A percentile compares a stretch with the other conserved stretches of the same genome.
Evolutionary conservation across 2,888 invertebrate species (phyloP).

Genomic region (Diloba caeruleocephala): DNA sequence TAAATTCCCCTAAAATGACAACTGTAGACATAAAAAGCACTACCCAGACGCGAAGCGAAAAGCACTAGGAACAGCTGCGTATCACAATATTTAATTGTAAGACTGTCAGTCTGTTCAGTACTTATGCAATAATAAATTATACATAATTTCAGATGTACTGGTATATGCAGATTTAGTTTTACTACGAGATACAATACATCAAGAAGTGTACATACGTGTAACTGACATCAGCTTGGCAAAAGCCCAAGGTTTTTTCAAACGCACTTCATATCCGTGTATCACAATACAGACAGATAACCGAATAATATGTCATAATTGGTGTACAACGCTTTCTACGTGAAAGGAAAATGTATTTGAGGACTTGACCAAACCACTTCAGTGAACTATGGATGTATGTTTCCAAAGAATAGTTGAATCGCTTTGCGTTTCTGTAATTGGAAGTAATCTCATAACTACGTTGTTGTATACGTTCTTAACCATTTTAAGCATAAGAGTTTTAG

Average conservation of each 20-base stretch:
- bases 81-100: no score
- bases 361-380: neutral
- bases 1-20: no score
- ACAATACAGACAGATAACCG: slow-evolving; percentile 48
- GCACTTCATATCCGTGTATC: slow-evolving; percentile 51
- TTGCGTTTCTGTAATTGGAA: no score
- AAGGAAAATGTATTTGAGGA: slow-evolving; percentile 22
- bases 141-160: slow-evolving; percentile 30
- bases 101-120: neutral
- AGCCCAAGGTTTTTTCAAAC: slow-evolving; percentile 73
- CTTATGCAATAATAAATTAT: slow-evolving; percentile 35
- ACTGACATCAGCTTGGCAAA: slow-evolving; percentile 71
- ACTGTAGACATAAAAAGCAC: no score
- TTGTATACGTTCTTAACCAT: no score
- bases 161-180: slow-evolving; percentile 23
- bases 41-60: no score
- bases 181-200: slow-evolving; percentile 41
- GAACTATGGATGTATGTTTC: no score
- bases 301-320: slow-evolving; percentile 54
- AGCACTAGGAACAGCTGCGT: no score
- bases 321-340: slow-evolving; percentile 33
- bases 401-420: no score
- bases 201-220: slow-evolving; percentile 53
- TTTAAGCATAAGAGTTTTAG: no score
- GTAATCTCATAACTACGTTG: no score